Evolutionary conservation across 2,888 invertebrate genomes (phyloP), one percentile per base, ranked within the genome.

Genomic region (Xanthorhoe spadicearia): DNA sequence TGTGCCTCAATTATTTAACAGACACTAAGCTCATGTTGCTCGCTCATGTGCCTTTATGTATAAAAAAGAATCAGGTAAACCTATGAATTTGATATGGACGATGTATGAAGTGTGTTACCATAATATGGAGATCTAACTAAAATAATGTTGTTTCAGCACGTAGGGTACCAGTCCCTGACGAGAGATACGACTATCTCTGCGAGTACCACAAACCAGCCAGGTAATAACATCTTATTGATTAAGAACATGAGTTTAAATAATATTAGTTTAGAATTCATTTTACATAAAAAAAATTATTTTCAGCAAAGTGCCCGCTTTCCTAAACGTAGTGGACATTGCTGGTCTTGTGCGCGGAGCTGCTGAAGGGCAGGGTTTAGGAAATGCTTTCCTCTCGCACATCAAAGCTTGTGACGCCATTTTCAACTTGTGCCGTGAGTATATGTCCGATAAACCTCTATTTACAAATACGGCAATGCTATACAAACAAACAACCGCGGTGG

Each of bases 341-440:
- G 99, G 99, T 9, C 93, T 99, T 73, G 99, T 99, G 46, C 98
- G 98, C 83, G 99, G 99, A 35, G 99, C 99, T 1, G 97, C 98
- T 3, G 99, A 99, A 86, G 99, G 99, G 0, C 98, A 99, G 89
- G 99, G 99, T 1, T 94, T 99, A 63, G 99, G 99, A 81, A 99
- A 99, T 88, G 99, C 98, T 69, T 99, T 99, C 90, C 95, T 99
- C 53, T 99, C 99, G 5, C 99, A 99, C 90, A 99, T 99, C 82
- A 97, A 97, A 86, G 99, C 99, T 15, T 99, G 99, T 86, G 99
- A 99, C 89, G 98, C 99, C 49, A 96, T 99, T 78, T 99, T 99
- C 85, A 99, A 99, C 90, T 95, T 99, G 73, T 97, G 98, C 83
- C 96, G 99, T 98, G 94, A 96, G 97, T 96, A 65, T 56, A 18